Evolutionary conservation across 2,113 vertebrate species (phyloP).

Genomic region (Chaetura pelagica): DNA sequence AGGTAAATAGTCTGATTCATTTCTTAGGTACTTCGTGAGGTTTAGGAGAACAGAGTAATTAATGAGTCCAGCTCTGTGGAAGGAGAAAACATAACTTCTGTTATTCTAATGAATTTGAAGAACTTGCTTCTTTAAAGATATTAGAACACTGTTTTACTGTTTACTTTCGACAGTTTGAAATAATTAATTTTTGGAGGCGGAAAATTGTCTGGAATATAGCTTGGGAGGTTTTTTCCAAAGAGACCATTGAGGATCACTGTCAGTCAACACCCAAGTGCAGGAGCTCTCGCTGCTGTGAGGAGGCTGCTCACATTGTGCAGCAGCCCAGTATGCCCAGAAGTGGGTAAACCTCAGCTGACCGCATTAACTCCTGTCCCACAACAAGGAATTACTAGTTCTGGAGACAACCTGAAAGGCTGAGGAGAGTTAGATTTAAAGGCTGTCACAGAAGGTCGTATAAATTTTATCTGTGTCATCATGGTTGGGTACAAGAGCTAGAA

Average conservation of each 20-base stretch:
- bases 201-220: not conserved
- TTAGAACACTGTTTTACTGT: not conserved
- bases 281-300: not conserved
- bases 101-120: constrained; percentile 23
- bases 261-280: not conserved
- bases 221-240: not conserved
- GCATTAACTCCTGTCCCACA: not conserved
- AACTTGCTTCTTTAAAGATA: not conserved
- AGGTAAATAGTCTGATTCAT: constrained; percentile 84
- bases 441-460: not conserved
- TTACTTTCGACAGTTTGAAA: constrained; percentile 6
- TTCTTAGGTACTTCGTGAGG: constrained; percentile 84
- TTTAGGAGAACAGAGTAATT: constrained; percentile 83
- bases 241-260: not conserved
- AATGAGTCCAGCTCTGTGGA: constrained; percentile 82
- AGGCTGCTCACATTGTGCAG: not conserved
- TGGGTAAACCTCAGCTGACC: not conserved
- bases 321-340: not conserved
- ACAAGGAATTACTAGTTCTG: not conserved
- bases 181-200: not conserved
- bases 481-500: not conserved
- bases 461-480: not conserved
- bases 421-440: not conserved
- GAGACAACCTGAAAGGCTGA: not conserved
- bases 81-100: constrained; percentile 9